phyloP scores from a whole-genome alignment of 2,797 vertebrate genomes.

The Pseudocheirus occidentalis region DNA sequence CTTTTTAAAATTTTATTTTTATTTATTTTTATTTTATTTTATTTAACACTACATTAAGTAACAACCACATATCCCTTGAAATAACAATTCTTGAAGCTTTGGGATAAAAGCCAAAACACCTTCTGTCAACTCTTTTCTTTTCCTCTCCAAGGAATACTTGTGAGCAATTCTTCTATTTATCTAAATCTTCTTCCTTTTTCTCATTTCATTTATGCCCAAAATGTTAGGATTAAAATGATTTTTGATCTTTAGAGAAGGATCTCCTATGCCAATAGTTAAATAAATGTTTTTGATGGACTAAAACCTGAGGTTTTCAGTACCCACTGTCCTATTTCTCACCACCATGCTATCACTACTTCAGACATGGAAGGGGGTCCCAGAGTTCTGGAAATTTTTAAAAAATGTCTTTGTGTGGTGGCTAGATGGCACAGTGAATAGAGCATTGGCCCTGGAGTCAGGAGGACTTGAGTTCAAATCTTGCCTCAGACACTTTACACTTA shows the following conservation, averaged over 20 bases:
- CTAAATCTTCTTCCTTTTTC: neutral
- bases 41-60: neutral
- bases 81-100: neutral
- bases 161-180: neutral
- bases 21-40: no score
- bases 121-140: neutral
- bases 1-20: no score
- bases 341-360: neutral
- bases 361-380: neutral
- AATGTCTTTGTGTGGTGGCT: no score
- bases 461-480: no score
- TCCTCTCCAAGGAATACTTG: neutral
- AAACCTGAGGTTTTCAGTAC: neutral
- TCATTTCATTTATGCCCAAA: neutral
- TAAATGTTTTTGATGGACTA: neutral
- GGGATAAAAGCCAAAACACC: neutral
- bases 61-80: neutral
- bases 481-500: no score
- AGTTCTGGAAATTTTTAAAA: neutral
- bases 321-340: neutral
- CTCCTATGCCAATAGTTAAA: neutral
- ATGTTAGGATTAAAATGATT: neutral
- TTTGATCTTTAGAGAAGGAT: neutral
- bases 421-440: no score
- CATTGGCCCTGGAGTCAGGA: no score